Evolutionary conservation across 2,797 vertebrate genomes (phyloP).

Genomic region (Otolemur crassicaudatus): DNA sequence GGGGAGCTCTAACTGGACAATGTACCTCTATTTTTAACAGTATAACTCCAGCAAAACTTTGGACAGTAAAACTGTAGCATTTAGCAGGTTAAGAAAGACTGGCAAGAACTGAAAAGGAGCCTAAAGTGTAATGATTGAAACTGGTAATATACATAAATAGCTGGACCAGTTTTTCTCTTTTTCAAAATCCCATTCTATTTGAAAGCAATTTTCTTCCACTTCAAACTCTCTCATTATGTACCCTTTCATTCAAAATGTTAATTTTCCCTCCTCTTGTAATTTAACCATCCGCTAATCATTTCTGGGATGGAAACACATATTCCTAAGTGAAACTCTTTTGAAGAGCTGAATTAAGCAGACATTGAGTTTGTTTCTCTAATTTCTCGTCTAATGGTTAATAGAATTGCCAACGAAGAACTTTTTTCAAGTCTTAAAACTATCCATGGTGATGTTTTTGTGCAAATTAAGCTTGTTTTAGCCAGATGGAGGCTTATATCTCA

Average conservation of each 20-base stretch:
- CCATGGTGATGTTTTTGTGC: constrained; percentile 37
- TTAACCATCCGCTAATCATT: constrained; percentile 53
- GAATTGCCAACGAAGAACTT: constrained; percentile 72
- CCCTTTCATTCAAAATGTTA: constrained; percentile 77
- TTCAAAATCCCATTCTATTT: constrained; percentile 76
- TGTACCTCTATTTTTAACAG: constrained; percentile 44
- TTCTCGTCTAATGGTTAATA: constrained; percentile 72
- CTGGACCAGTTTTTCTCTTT: constrained; percentile 63
- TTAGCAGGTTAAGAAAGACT: constrained; percentile 70
- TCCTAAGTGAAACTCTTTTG: constrained; percentile 68
- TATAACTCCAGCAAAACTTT: not conserved
- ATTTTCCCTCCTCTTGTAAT: constrained; percentile 71
- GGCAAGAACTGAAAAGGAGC: constrained; percentile 74
- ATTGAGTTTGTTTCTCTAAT: constrained; percentile 60
- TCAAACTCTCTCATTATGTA: constrained; percentile 69
- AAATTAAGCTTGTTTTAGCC: constrained; percentile 58
- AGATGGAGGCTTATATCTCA: constrained; percentile 24
- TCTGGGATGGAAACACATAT: constrained; percentile 77
- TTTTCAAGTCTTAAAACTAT: constrained; percentile 62
- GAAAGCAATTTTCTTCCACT: constrained; percentile 77
- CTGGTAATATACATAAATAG: constrained; percentile 69
- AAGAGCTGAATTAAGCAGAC: constrained; percentile 58
- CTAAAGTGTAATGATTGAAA: constrained; percentile 64
- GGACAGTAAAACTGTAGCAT: constrained; percentile 52
- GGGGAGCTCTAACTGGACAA: not conserved